Percentiles rank a stretch among this genome's conserved stretches.
Conservation (phyloP, 2,113 vertebrate genomes). For the Cyanistes caeruleus region DNA sequence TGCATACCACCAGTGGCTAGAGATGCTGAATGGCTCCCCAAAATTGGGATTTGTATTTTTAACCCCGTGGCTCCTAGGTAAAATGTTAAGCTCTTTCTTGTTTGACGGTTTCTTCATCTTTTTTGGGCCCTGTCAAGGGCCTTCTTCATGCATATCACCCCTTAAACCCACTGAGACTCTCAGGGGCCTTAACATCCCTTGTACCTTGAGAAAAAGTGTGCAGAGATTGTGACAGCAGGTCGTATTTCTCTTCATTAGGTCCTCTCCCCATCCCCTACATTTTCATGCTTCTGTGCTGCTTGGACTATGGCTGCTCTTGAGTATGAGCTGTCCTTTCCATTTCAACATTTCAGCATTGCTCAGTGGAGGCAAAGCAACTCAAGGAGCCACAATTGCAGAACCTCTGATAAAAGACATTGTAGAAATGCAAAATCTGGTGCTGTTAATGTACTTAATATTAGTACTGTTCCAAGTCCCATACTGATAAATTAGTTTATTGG, state of each 20-base stretch:
- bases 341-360: accelerated
- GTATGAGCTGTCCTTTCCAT: not conserved
- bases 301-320: not conserved
- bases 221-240: not conserved
- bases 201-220: not conserved
- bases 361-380: not conserved
- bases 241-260: not conserved
- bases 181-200: not conserved
- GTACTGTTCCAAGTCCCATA: not conserved
- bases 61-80: not conserved
- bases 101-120: not conserved
- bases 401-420: not conserved
- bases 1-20: not conserved
- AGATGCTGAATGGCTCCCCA: not conserved
- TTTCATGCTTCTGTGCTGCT: not conserved
- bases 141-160: not conserved
- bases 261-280: not conserved
- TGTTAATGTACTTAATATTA: not conserved
- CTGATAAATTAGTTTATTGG: not conserved
- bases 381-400: not conserved
- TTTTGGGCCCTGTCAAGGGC: not conserved
- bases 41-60: not conserved
- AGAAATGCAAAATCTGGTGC: not conserved
- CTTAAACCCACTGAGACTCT: not conserved
- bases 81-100: not conserved